These are phyloP conservation scores for Liopterus haemorrhoidalis DNA, from an alignment of 2,888 invertebrate species.

Conservation along the genomic window DNA sequence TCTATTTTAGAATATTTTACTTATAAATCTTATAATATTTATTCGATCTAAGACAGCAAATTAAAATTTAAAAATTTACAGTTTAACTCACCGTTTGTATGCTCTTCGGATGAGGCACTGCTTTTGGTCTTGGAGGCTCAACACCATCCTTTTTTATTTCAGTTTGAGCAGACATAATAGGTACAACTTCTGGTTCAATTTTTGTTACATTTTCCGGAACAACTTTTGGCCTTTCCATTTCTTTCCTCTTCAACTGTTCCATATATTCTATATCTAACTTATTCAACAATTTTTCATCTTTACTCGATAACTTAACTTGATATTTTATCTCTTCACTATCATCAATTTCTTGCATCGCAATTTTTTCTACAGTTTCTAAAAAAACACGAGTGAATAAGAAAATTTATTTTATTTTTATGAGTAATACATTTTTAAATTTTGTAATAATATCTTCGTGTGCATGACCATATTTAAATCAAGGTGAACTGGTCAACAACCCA, in stretches of 20 bases:
- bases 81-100: conserved; percentile 37
- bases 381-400: conserved; percentile 3
- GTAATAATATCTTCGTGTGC: background rate
- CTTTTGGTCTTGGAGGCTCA: conserved; percentile 24
- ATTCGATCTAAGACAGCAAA: no score
- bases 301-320: conserved; percentile 47
- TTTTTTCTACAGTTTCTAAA: conserved; percentile 32
- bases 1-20: conserved; percentile 6
- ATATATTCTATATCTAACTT: conserved; percentile 50
- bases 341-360: conserved; percentile 35
- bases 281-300: conserved; percentile 47
- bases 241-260: conserved; percentile 37
- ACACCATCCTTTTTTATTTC: conserved; percentile 14
- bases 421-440: no score
- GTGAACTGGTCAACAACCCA: background rate
- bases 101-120: conserved; percentile 39
- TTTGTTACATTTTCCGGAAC: conserved; percentile 1
- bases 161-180: background rate
- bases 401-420: background rate
- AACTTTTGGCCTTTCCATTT: conserved; percentile 16
- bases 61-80: background rate
- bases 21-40: background rate
- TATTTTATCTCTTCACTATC: conserved; percentile 41
- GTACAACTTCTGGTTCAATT: background rate
- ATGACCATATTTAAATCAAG: conserved; percentile 1